Evolutionary conservation across 2,113 vertebrate species (phyloP), one percentile per base, ranked within the genome.

Genomic region (Otus sunia): DNA sequence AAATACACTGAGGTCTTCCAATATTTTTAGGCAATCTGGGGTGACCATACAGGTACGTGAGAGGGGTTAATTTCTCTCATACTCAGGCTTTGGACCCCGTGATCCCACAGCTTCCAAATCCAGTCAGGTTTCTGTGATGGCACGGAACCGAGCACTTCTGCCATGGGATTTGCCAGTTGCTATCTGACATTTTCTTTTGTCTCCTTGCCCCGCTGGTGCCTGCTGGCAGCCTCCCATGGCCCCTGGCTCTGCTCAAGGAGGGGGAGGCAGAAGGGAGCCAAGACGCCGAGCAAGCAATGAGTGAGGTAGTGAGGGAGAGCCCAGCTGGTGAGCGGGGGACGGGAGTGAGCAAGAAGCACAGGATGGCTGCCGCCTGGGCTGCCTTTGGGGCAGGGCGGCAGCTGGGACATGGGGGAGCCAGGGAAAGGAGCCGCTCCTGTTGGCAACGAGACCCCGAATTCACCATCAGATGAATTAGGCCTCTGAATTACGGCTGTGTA

Each of bases 11-110:
- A 55, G 53, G 9, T 58, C 19, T 93, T 29, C 10, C 62, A 21
- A 0, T 29, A 56, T 41, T 82, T 88, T 75, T 23, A 60, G 53
- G 53, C 45, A 50, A 36, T 41, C 29, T 64, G 62, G 15, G 27
- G 30, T 0, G 1, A 23, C 64, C 29, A 25, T 39, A 27, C n/a
- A 63, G 15, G 37, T 53, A 27, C 1, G 5, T 1, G 0, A 34
- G 37, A 62, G 22, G 32, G 12, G 3, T 23, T 23, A 20, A 26
- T 90, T 68, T 75, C 56, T 79, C 37, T 89, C 18, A 34, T 9
- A 27, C 1, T 1, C 30, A 86, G 45, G 45, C 49, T 83, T 67
- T 68, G 53, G 37, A 66, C 12, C 13, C 16, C 3, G 1, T 56
- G 37, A 34, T 69, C 27, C 18, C 53, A 39, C 30, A 58, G 10